A percentile compares a stretch with the other conserved stretches of the same genome.
Evolutionary conservation across 2,797 vertebrate genomes (phyloP).

Genomic region (Heterohyrax brucei): DNA sequence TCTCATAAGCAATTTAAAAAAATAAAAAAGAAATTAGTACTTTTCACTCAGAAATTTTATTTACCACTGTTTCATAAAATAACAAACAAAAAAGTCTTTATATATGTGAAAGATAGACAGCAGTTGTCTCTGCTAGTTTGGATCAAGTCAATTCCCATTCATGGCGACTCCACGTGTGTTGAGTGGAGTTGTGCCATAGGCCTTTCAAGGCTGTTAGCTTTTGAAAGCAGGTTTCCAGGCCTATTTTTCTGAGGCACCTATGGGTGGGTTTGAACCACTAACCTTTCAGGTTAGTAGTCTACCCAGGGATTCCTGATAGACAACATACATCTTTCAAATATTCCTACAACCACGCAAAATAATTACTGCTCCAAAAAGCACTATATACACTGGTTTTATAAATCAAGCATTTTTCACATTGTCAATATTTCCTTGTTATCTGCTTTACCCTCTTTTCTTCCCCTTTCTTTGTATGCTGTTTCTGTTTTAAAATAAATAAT

Average conservation of each 20-base stretch:
- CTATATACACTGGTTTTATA: background rate
- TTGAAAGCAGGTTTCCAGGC: background rate
- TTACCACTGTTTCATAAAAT: conserved; percentile 23
- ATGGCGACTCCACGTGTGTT: background rate
- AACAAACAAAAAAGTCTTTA: background rate
- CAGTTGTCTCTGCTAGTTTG: background rate
- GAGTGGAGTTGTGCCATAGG: background rate
- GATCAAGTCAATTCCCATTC: background rate
- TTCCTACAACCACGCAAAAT: background rate
- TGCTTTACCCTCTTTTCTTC: background rate
- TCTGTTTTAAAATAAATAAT: background rate
- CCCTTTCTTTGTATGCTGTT: background rate
- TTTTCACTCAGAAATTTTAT: background rate
- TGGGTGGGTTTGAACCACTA: too few relatives aligned
- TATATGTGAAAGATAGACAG: background rate
- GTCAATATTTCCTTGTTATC: background rate
- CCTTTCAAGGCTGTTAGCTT: background rate
- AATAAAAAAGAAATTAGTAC: background rate
- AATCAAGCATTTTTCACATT: conserved; percentile 20
- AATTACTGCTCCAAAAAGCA: background rate
- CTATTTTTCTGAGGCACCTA: background rate
- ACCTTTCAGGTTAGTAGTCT: background rate
- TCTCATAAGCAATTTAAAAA: conserved; percentile 25
- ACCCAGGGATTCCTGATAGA: background rate
- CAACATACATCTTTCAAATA: background rate